Percentiles rank a stretch among this genome's conserved stretches.
Conservation (phyloP, 2,113 vertebrate genomes). For the Erpornis zantholeuca region DNA sequence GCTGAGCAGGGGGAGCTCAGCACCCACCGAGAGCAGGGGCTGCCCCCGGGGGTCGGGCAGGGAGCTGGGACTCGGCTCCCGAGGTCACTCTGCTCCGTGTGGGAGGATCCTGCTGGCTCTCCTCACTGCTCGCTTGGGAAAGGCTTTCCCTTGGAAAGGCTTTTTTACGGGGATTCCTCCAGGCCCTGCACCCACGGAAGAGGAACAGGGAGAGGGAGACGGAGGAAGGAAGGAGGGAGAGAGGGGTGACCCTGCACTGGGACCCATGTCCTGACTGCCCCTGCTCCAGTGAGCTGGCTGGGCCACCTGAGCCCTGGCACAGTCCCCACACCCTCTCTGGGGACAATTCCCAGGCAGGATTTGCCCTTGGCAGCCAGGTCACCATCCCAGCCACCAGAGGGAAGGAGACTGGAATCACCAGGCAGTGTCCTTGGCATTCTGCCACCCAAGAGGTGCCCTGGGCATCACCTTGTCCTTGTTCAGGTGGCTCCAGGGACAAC, state of each 20-base stretch:
- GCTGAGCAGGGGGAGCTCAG: not conserved
- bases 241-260: not conserved
- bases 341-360: not conserved
- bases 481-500: not conserved
- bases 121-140: not conserved
- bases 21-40: not conserved
- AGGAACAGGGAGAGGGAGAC: not conserved
- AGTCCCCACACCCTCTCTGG: not conserved
- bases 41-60: not conserved
- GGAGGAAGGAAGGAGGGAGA: not conserved
- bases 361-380: not conserved
- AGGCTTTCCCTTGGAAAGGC: too few species aligned
- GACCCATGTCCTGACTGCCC: not conserved
- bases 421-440: not conserved
- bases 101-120: not conserved
- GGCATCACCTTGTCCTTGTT: not conserved
- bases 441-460: not conserved
- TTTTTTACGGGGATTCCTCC: too few species aligned
- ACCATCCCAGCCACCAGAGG: not conserved
- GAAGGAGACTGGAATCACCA: not conserved
- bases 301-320: not conserved
- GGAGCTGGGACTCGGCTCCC: not conserved
- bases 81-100: not conserved
- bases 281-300: not conserved
- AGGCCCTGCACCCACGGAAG: too few species aligned